These are phyloP conservation scores for Capitulum mitella DNA, from an alignment of 2,888 invertebrate genomes.

Conservation along the genomic window DNA sequence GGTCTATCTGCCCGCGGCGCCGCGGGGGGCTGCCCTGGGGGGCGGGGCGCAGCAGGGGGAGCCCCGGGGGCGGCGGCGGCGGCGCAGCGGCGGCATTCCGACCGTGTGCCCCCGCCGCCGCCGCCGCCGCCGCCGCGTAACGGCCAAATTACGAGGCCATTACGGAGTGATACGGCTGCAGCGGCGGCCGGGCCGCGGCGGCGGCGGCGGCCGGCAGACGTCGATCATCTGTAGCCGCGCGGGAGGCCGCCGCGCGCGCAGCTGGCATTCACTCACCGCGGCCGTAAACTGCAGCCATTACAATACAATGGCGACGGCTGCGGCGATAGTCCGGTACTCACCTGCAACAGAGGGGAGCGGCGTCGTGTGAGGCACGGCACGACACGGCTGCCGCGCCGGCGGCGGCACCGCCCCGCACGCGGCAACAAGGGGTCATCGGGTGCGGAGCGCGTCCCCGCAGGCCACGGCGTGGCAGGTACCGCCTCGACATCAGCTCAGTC, in stretches of 20 bases:
- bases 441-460: too few relatives aligned
- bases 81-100: too few relatives aligned
- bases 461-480: too few relatives aligned
- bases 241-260: too few relatives aligned
- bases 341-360: neutral
- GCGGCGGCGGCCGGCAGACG: neutral
- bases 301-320: neutral
- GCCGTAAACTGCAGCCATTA: neutral
- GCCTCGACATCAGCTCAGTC: too few relatives aligned
- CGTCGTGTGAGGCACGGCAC: neutral
- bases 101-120: neutral
- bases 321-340: slow-evolving; percentile 17
- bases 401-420: too few relatives aligned
- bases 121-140: neutral
- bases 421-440: too few relatives aligned
- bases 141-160: neutral
- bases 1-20: neutral
- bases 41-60: neutral
- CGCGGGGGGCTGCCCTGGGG: neutral
- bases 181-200: neutral
- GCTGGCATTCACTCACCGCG: neutral
- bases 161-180: neutral
- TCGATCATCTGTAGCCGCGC: neutral
- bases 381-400: neutral
- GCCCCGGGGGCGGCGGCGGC: too few relatives aligned